phyloP scores from a whole-genome alignment of 2,797 vertebrate genomes.

The Miichthys miiuy region DNA sequence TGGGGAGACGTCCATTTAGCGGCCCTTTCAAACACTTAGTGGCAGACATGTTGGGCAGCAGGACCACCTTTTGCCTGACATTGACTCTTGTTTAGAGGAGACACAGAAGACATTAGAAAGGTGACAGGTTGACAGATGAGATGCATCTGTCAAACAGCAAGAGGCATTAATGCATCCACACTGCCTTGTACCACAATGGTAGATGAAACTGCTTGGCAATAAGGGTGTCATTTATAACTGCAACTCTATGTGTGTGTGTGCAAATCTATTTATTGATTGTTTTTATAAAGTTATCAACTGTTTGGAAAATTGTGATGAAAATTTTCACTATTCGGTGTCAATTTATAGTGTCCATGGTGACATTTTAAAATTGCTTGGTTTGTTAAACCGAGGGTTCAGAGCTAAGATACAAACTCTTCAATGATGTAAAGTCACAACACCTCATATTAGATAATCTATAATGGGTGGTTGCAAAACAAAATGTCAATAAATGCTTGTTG shows the following conservation, averaged over 20 bases:
- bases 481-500: too few species aligned
- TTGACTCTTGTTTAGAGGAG: constrained; percentile 77
- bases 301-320: not conserved
- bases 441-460: too few species aligned
- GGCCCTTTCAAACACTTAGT: constrained; percentile 83
- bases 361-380: not conserved
- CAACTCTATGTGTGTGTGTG: not conserved
- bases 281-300: not conserved
- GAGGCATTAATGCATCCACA: constrained; percentile 34
- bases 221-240: constrained; percentile 23
- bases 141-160: constrained; percentile 66
- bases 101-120: constrained; percentile 67
- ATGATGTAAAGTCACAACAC: too few species aligned
- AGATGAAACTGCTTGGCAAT: constrained; percentile 9
- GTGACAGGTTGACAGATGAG: constrained; percentile 68
- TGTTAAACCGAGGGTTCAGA: not conserved
- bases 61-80: constrained; percentile 75
- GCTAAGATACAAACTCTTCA: not conserved
- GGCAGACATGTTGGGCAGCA: constrained; percentile 83
- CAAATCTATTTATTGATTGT: not conserved
- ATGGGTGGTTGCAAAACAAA: too few species aligned
- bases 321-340: not conserved
- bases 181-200: not conserved
- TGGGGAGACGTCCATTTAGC: constrained; percentile 80
- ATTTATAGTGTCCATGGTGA: not conserved